Base-by-base conservation (phyloP, 2,888 invertebrate genomes). In the Campoletis raptor region DNA sequence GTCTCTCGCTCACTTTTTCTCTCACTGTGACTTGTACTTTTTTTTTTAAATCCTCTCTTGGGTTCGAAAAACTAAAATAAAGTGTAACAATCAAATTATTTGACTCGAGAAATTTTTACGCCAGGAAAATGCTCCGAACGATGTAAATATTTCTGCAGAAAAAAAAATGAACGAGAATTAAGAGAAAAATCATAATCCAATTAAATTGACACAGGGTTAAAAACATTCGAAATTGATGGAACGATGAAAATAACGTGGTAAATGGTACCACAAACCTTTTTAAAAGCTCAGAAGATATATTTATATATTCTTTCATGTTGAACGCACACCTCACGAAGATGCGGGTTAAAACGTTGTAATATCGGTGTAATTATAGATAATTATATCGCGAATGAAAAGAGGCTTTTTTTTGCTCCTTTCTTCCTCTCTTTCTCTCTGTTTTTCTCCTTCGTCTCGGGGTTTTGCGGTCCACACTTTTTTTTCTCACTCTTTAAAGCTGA, bases 11-110 rank as follows among this genome's bases (percentile, higher is more conserved):
- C 15, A 2, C 45, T 45, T 3, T 45, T 15, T 40, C 40, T 40
- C 87, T 89, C 37, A 8, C 52, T 2, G 0, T 40, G 90, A 90
- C 89, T 86, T 87, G 83, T 82, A 87, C 82, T 81, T 66, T 36
- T 64, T 67, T n/a, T 48, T 70, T 70, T 18, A 4, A 6, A 48
- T 36, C 36, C 15, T 8, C 66, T 24, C 45, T n/a, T 21, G 9
- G 24, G 37, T 48, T 61, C 40, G n/a, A 40, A 15, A 67, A 67
- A 61, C 30, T 61, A 15, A 30, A 6, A 30, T 64, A 85, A 90
- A 90, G 90, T 91, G 89, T 87, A 90, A 89, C 91, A 89, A 12
- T 57, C 4, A 4, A 48, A 18, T 40, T 3, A 7, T 87, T 8
- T 67, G 18, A 1, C 42, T 42, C 36, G 42, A n/a, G 12, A 67